A percentile compares a stretch with the other conserved stretches of the same genome.
These are phyloP conservation scores for Ceratotherium simum DNA, from an alignment of 2,113 vertebrate genomes.

Conservation along the genomic window DNA sequence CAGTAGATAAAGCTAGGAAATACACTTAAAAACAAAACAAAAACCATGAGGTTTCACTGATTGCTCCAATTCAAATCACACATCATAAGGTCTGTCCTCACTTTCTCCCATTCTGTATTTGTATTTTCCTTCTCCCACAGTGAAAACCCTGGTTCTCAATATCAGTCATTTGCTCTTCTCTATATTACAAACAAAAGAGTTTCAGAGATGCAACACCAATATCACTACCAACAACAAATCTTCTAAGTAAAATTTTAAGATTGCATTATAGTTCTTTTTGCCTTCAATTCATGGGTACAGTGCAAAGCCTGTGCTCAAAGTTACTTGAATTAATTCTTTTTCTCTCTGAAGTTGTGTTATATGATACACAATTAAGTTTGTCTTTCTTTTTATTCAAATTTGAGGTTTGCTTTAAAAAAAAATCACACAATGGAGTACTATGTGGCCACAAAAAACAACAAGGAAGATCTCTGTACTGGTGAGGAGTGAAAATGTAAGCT, in stretches of 20 bases:
- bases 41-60: not conserved
- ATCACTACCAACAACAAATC: not conserved
- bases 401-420: not conserved
- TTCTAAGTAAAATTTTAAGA: not conserved
- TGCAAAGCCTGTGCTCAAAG: not conserved
- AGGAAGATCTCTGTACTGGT: not conserved
- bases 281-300: not conserved
- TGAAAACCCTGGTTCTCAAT: not conserved
- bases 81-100: not conserved
- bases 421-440: not conserved
- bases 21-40: not conserved
- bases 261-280: not conserved
- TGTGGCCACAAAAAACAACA: not conserved
- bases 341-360: not conserved
- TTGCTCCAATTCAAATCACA: not conserved
- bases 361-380: not conserved
- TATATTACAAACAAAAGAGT: not conserved
- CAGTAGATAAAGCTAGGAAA: not conserved
- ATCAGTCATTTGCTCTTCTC: not conserved
- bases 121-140: not conserved
- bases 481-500: not conserved
- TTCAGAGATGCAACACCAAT: not conserved
- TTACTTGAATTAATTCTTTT: not conserved
- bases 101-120: not conserved
- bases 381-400: not conserved